Conservation (phyloP, 2,113 vertebrate species). For the Embiotoca jacksoni region DNA sequence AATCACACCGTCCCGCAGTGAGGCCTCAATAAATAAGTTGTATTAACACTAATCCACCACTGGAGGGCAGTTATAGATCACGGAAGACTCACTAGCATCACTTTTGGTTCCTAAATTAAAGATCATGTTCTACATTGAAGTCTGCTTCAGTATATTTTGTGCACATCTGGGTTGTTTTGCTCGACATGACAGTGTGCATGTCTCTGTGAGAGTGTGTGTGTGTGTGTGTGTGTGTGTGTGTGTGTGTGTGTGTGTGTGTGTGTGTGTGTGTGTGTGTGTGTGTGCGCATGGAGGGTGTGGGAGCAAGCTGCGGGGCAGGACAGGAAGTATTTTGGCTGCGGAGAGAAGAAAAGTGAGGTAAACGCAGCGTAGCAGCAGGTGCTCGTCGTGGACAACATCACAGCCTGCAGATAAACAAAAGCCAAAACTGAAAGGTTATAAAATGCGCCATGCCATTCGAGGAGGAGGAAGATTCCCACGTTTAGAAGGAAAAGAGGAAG, state of each 20-base stretch:
- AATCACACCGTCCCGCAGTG: not conserved
- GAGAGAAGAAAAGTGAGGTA: conserved; percentile 62
- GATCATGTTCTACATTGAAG: not conserved
- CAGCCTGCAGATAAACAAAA: conserved; percentile 45
- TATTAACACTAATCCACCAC: conserved; percentile 36
- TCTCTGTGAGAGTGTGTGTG: conserved; percentile 14
- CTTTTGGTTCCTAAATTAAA: not conserved
- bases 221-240: conserved; percentile 38
- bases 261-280: conserved; percentile 38
- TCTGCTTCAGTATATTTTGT: not conserved
- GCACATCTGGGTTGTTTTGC: not conserved
- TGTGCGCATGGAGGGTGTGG: conserved; percentile 20
- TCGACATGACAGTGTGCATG: conserved; percentile 8
- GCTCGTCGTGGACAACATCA: conserved; percentile 42
- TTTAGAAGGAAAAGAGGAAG: conserved; percentile 8
- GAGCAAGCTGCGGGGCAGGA: conserved; percentile 47
- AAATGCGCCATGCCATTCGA: conserved; percentile 44
- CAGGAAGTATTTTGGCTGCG: conserved; percentile 66
- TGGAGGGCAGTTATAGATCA: conserved; percentile 52
- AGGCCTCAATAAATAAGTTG: conserved; percentile 4
- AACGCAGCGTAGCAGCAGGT: conserved; percentile 7
- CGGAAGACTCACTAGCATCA: not conserved
- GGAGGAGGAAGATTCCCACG: conserved; percentile 36
- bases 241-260: conserved; percentile 31
- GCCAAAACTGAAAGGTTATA: conserved; percentile 32